These are phyloP conservation scores for Gymnarchus niloticus DNA, from an alignment of 2,113 vertebrate genomes.

Conservation along the genomic window DNA sequence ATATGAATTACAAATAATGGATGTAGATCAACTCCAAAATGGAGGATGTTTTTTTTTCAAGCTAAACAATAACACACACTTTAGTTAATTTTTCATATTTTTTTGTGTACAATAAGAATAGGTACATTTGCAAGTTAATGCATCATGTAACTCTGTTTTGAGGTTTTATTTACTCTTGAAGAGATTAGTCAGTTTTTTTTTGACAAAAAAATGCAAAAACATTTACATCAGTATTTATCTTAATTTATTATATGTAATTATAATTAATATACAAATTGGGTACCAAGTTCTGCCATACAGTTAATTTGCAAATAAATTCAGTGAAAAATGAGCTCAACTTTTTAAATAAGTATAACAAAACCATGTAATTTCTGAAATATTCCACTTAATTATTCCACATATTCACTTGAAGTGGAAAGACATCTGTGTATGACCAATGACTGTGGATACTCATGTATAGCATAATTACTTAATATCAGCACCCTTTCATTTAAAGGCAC, in stretches of 20 bases:
- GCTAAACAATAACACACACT: background rate
- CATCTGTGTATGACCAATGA: background rate
- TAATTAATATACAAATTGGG: conserved; percentile 4
- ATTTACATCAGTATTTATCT: background rate
- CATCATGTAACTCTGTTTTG: too few species aligned
- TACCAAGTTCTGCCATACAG: background rate
- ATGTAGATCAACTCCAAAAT: background rate
- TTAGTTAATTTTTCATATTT: background rate
- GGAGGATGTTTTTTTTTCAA: background rate
- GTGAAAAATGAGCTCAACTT: background rate
- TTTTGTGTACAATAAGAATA: too few species aligned
- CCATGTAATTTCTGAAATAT: background rate
- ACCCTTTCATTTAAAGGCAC: background rate
- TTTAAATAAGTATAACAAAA: background rate
- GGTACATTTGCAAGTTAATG: too few species aligned
- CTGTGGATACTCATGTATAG: conserved; percentile 1
- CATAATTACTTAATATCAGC: conserved; percentile 4
- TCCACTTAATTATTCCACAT: background rate
- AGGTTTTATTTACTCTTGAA: background rate
- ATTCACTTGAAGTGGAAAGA: conserved; percentile 6
- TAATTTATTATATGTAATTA: background rate
- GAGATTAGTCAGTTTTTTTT: background rate
- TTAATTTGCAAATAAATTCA: conserved; percentile 2
- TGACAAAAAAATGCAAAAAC: background rate
- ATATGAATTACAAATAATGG: background rate